Percentiles rank a stretch among this genome's conserved stretches.
Conservation (phyloP, 2,888 invertebrate species). For the Brassicogethes aeneus region DNA sequence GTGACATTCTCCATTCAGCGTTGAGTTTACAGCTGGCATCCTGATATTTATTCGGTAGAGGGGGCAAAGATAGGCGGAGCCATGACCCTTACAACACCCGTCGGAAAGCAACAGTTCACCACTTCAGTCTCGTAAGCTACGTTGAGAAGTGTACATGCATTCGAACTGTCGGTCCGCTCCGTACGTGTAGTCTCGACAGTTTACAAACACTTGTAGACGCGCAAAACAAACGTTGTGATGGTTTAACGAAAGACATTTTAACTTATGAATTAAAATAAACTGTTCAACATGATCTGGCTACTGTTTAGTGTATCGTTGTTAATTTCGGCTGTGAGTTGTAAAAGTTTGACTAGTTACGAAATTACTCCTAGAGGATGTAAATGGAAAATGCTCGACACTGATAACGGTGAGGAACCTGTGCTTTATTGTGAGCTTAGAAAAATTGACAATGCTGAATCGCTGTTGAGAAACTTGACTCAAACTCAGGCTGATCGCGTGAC, state of each 20-base stretch:
- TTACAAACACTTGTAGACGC: too few species aligned
- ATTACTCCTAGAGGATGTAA: constrained; percentile 64
- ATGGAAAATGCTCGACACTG: constrained; percentile 53
- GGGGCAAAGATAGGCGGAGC: constrained; percentile 33
- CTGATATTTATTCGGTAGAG: constrained; percentile 26
- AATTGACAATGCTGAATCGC: constrained; percentile 58
- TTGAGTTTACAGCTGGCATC: constrained; percentile 30
- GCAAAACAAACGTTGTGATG: constrained; percentile 17
- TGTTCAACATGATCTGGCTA: constrained; percentile 19
- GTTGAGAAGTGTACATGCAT: constrained; percentile 13
- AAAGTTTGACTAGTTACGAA: constrained; percentile 42
- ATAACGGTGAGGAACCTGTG: constrained; percentile 45
- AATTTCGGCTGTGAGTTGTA: constrained; percentile 24
- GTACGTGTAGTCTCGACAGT: not conserved
- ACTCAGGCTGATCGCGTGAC: constrained; percentile 60
- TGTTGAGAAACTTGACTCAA: constrained; percentile 60
- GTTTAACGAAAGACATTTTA: constrained; percentile 12
- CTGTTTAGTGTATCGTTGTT: constrained; percentile 22
- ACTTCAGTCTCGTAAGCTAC: constrained; percentile 24
- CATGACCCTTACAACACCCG: constrained; percentile 30
- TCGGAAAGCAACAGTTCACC: constrained; percentile 27
- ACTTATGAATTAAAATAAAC: not conserved
- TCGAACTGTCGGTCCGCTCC: constrained; percentile 1
- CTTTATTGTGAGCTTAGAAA: constrained; percentile 64
- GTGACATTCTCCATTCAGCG: constrained; percentile 35